phyloP scores from a whole-genome alignment of 2,888 invertebrate genomes.

The Maniola hyperantus region DNA sequence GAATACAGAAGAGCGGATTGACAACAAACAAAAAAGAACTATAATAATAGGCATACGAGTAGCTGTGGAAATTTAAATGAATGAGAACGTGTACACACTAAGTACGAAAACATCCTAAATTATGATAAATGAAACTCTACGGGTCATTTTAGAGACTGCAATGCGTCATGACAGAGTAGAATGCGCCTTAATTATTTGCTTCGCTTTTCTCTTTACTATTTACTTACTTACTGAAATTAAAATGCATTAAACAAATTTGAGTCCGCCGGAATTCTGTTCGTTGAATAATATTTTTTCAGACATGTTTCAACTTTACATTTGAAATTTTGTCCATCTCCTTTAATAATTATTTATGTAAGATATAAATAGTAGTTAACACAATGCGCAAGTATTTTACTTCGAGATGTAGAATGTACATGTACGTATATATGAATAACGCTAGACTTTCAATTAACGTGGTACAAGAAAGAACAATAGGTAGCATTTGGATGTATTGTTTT shows the following conservation, averaged over 20 bases:
- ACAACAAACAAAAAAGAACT: constrained; percentile 54
- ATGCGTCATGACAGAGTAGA: constrained; percentile 34
- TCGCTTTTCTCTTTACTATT: constrained; percentile 34
- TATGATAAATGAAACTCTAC: constrained; percentile 42
- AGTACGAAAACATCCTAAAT: constrained; percentile 46
- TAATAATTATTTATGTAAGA: constrained; percentile 14
- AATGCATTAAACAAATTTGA: constrained; percentile 38
- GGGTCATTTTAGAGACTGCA: constrained; percentile 37
- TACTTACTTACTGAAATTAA: constrained; percentile 38
- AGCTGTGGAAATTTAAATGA: constrained; percentile 39
- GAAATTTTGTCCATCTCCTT: constrained; percentile 25
- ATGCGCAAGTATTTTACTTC: constrained; percentile 23
- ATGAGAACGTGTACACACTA: constrained; percentile 34
- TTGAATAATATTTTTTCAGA: constrained; percentile 31
- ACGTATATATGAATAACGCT: constrained; percentile 4
- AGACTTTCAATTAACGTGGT: constrained; percentile 31
- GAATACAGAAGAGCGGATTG: constrained; percentile 44
- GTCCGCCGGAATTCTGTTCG: constrained; percentile 27
- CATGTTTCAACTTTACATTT: constrained; percentile 31
- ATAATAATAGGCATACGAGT: constrained; percentile 52
- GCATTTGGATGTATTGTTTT: constrained; percentile 43
- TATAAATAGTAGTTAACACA: constrained; percentile 19
- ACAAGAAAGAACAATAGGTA: constrained; percentile 44
- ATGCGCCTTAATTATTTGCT: constrained; percentile 35
- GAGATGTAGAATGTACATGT: constrained; percentile 21